Conservation (phyloP, 2,888 invertebrate genomes). For the Stratiomys singularior region DNA sequence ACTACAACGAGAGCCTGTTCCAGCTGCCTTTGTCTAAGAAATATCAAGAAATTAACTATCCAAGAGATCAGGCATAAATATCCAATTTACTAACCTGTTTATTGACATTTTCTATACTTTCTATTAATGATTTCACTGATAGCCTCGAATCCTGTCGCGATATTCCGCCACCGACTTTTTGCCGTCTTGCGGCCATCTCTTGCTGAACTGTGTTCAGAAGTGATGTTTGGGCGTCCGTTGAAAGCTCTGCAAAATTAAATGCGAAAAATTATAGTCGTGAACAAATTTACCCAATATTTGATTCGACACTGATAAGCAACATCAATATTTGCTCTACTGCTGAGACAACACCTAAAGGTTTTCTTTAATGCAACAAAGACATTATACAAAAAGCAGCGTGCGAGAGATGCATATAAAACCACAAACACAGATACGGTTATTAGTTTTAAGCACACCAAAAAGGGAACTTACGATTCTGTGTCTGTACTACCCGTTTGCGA, state of each 20-base stretch:
- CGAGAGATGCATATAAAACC: not conserved
- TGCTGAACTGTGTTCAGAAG: constrained; percentile 69
- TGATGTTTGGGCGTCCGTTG: constrained; percentile 67
- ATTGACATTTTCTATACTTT: constrained; percentile 88
- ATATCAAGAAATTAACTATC: constrained; percentile 17
- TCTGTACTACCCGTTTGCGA: constrained; percentile 12
- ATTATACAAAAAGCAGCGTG: constrained; percentile 17
- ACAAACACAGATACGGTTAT: constrained; percentile 8
- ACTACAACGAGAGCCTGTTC: constrained; percentile 72
- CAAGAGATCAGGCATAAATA: not conserved
- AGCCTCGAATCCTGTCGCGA: constrained; percentile 75
- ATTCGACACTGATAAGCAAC: constrained; percentile 16
- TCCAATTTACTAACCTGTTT: constrained; percentile 75
- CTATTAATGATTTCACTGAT: constrained; percentile 90
- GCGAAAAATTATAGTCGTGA: too few relatives aligned
- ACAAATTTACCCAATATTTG: too few relatives aligned
- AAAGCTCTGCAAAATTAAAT: constrained; percentile 49
- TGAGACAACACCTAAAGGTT: not conserved
- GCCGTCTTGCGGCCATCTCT: constrained; percentile 70
- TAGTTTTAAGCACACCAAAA: constrained; percentile 14
- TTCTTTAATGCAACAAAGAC: constrained; percentile 7
- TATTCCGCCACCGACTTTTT: constrained; percentile 68
- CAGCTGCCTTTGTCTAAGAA: constrained; percentile 53
- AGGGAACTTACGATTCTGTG: constrained; percentile 35
- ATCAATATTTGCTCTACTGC: not conserved